Percentiles rank a stretch among this genome's conserved stretches.
Evolutionary conservation across 2,888 invertebrate genomes (phyloP).

Genomic region (Atrina japonica): DNA sequence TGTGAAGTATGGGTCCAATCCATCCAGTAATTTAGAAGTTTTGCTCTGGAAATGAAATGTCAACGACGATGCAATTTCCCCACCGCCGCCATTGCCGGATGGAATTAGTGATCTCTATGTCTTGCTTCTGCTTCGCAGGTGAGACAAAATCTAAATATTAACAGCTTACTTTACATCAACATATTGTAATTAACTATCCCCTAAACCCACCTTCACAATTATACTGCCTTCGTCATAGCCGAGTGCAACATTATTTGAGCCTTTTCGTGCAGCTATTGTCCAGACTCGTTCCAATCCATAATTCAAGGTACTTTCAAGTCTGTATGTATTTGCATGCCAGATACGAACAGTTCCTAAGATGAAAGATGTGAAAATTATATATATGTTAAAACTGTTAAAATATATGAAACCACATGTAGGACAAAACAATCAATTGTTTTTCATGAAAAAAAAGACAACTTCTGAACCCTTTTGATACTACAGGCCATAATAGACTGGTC

Average conservation of each 20-base stretch:
- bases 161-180: too few species aligned
- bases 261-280: constrained; percentile 95
- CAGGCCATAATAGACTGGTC: too few species aligned
- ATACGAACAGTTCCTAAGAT: constrained; percentile 92
- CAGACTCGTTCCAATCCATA: constrained; percentile 99
- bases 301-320: constrained; percentile 96
- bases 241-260: constrained; percentile 97
- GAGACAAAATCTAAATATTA: too few species aligned
- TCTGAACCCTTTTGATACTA: not conserved
- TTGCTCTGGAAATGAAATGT: too few species aligned
- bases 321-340: constrained; percentile 99
- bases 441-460: not conserved
- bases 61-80: too few species aligned
- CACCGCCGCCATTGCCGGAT: too few species aligned
- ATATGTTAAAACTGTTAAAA: not conserved
- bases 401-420: not conserved
- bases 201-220: constrained; percentile 90
- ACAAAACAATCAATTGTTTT: too few species aligned
- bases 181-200: too few species aligned
- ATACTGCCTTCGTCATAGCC: constrained; percentile 99
- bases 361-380: not conserved
- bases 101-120: too few species aligned
- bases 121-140: too few species aligned
- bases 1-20: too few species aligned
- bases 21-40: too few species aligned